These are phyloP conservation scores for Mus spicilegus DNA, from an alignment of 2,113 vertebrate species.

Conservation along the genomic window DNA sequence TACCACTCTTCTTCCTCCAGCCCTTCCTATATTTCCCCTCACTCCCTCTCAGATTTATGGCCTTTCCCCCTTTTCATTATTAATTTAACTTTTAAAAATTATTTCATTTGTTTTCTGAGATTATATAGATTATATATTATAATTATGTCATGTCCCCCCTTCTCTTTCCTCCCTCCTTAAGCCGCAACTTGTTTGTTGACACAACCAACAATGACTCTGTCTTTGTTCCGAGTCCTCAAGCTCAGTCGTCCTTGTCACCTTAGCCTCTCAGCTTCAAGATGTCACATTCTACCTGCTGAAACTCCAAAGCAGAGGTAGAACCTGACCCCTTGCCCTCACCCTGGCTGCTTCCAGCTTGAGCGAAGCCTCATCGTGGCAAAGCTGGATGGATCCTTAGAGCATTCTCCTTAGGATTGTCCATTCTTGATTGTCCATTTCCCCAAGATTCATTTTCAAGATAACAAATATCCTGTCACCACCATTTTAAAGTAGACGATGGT, in stretches of 20 bases:
- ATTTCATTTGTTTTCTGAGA: not conserved
- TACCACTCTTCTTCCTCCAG: not conserved
- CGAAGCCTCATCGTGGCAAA: not conserved
- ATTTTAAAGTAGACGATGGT: slow-evolving; percentile 7
- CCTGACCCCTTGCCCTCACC: not conserved
- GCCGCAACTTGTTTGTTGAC: slow-evolving; percentile 40
- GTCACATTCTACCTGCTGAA: not conserved
- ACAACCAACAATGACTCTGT: not conserved
- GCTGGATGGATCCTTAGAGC: not conserved
- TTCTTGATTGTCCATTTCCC: not conserved
- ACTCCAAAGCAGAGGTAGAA: not conserved
- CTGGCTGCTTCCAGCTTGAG: not conserved
- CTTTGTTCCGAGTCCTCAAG: slow-evolving; percentile 11
- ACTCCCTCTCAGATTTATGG: not conserved
- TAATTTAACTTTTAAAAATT: not conserved
- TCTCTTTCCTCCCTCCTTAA: not conserved
- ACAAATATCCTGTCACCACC: not conserved
- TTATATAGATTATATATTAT: no score
- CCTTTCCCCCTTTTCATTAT: not conserved
- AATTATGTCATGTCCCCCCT: not conserved
- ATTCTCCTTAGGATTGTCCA: not conserved
- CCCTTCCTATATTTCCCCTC: not conserved
- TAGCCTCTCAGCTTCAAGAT: not conserved
- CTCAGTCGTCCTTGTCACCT: not conserved
- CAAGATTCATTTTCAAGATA: slow-evolving; percentile 32